Percentiles rank a stretch among this genome's conserved stretches.
These are phyloP conservation scores for Molorchus minor DNA, from an alignment of 2,888 invertebrate genomes.

Conservation along the genomic window DNA sequence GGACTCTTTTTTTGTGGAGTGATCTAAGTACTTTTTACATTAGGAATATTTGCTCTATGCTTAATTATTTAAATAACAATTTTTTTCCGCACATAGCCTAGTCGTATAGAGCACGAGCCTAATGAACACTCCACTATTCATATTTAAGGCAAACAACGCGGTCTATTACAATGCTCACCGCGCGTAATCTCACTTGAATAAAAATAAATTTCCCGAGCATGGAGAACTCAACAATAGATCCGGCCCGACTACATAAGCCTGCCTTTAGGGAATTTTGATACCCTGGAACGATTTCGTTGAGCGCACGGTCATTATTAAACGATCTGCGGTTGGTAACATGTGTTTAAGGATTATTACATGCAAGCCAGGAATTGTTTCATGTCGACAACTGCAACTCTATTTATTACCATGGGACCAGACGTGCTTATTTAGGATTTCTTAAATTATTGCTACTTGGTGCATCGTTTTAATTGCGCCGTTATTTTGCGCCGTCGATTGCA, in stretches of 20 bases:
- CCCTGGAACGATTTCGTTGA: constrained; percentile 57
- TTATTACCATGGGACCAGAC: constrained; percentile 33
- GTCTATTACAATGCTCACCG: constrained; percentile 7
- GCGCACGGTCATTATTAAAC: constrained; percentile 57
- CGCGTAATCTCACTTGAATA: constrained; percentile 14
- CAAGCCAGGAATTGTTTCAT: constrained; percentile 45
- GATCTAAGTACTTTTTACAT: no score
- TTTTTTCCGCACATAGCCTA: no score
- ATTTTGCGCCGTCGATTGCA: constrained; percentile 17
- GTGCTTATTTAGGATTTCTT: constrained; percentile 31
- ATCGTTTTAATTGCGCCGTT: constrained; percentile 22
- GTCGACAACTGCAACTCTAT: constrained; percentile 41
- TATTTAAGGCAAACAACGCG: no score
- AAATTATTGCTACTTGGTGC: constrained; percentile 24
- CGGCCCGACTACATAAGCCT: constrained; percentile 32
- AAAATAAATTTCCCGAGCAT: constrained; percentile 8
- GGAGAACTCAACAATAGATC: constrained; percentile 28
- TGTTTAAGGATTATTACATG: constrained; percentile 57
- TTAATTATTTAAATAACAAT: no score
- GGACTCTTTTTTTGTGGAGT: no score
- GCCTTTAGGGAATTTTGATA: constrained; percentile 57
- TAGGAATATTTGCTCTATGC: no score
- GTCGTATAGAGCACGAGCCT: no score
- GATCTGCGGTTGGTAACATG: constrained; percentile 59
- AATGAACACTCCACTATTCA: no score